phyloP scores from a whole-genome alignment of 2,113 vertebrate species.

The Neomonachus schauinslandi region DNA sequence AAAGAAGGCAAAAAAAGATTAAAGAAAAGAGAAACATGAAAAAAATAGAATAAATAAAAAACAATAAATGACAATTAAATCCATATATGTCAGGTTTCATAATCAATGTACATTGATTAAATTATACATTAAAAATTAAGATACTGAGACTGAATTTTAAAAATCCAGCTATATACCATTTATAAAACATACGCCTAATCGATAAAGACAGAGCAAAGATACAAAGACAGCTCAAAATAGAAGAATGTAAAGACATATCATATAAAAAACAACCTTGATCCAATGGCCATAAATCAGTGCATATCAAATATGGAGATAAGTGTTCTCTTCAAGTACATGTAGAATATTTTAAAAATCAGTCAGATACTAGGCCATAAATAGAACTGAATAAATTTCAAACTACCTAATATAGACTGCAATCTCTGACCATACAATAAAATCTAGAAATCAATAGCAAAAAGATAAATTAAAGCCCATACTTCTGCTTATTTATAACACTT shows the following conservation, averaged over 20 bases:
- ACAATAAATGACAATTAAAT: not conserved
- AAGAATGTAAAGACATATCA: not conserved
- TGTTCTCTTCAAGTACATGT: not conserved
- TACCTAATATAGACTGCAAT: not conserved
- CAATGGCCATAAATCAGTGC: not conserved
- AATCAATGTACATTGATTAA: not conserved
- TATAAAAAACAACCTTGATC: not conserved
- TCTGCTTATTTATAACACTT: not conserved
- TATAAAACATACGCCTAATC: not conserved
- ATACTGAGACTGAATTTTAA: not conserved
- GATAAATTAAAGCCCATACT: not conserved
- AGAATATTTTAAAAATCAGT: not conserved
- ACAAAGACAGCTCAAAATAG: not conserved
- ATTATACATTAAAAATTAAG: not conserved
- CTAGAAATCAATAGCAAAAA: not conserved
- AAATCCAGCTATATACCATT: not conserved
- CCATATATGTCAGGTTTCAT: not conserved
- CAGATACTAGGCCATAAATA: not conserved
- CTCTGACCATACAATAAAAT: not conserved
- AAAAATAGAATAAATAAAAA: not conserved
- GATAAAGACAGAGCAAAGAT: not conserved
- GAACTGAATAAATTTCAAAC: not conserved
- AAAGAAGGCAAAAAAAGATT: not conserved
- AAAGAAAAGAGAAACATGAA: not conserved
- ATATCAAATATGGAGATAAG: not conserved